Base-by-base conservation (phyloP, 2,888 invertebrate species). In the Acanthosepion esculentum region DNA sequence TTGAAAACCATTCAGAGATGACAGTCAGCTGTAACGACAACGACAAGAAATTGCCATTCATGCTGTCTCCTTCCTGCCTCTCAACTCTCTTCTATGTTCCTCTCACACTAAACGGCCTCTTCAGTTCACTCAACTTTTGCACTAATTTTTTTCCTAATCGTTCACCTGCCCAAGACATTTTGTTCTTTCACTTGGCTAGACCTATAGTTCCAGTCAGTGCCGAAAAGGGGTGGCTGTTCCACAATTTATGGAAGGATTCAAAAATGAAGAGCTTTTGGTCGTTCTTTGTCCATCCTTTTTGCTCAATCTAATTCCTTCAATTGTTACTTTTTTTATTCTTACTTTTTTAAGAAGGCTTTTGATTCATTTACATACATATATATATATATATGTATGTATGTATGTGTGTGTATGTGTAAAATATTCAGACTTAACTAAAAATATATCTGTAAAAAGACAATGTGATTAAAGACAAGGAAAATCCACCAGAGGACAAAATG, bases 1-100 rank as follows among this genome's bases (percentile, higher is more conserved):
- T 95, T 97, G 94, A 96, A 96, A 91, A 96, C 97, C 33, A 96
- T 97, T 53, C 96, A 96, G 94, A 96, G 96, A 95, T 96, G 96
- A 96, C 94, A 94, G 78, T 78, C 93, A 93, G 93, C 48, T 50
- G 78, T 78, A n/a, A 78, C 78, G 0, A 78, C 4, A 2, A 78
- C 78, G 12, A 78, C 78, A n/a, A 78, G n/a, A 78, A 78, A n/a
- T 78, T 78, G 78, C n/a, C n/a, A 78, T 10, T 33, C n/a, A 2
- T 78, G 78, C 59, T 94, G 94, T 48, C 48, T 55, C 20, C 29
- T 59, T 64, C 29, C 59, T 59, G 23, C 78, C 78, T 50, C 29
- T 48, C 50, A 53, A 29, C 48, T 50, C 53, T 93, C 93, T 93
- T 48, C 29, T 53, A 48, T 93, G 93, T 53, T 53, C 48, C 50